Evolutionary conservation across 1,140 invertebrate species (phyloP), one percentile per base, ranked within the genome.

Genomic region (Arion vulgaris): DNA sequence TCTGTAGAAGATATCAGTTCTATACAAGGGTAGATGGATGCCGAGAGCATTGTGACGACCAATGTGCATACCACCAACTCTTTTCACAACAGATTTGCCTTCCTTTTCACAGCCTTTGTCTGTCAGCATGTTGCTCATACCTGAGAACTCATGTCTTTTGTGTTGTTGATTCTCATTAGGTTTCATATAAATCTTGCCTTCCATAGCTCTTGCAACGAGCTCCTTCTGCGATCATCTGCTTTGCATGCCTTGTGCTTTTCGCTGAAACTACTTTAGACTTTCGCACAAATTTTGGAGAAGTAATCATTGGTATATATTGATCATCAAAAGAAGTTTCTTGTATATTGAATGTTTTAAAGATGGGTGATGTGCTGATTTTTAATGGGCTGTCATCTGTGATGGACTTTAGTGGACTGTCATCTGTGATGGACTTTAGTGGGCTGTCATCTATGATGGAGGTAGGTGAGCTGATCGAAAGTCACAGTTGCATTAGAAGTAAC

Each of bases 1-100:
- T 26, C 90, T 84, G 66, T 90, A 91, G 81, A 91, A 91, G 19
- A 91, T 88, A 83, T 91, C 91, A 76, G 88, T 91, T 51, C 88
- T 86, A 53, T 87, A 88, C 76, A 91, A 51, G 36, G 88, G 88
- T 23, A 89, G 77, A 73, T 88, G 87, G 23, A 81, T 81, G 32
- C 80, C 71, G 26, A 81, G 23, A 19, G 80, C 80, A 62, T 73
- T 81, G 51, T 81, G 80, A 19, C 71, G n/a, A 13, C 80, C 80
- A 15, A 81, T 57, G 71, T 81, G 57, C 39, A 81, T 28, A 23
- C 80, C 80, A 28, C 62, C 41, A 7, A 80, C 1, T 28, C 78
- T 41, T 34, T 75, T 75, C 23, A 75, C 73, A 49, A 75, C 73
- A 53, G 73, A 49, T 36, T 45, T 49, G 13, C 23, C 73, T 32